Evolutionary conservation across 2,888 invertebrate genomes (phyloP).

Genomic region (Microctonus aethiopoides): DNA sequence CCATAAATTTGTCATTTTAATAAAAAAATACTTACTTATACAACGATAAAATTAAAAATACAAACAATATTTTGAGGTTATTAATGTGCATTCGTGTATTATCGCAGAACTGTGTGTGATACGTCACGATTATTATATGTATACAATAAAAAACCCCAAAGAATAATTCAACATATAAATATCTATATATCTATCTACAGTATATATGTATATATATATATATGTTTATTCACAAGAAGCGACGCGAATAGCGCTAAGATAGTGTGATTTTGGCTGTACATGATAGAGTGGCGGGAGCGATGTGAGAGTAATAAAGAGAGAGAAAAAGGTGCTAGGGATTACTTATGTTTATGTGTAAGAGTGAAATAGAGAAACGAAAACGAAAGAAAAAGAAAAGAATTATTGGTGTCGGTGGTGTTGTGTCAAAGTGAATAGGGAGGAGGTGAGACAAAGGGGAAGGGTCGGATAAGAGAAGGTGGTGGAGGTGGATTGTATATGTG

Average conservation of each 20-base stretch:
- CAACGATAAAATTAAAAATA: conserved; percentile 8
- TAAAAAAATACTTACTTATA: conserved; percentile 10
- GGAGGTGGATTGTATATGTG: conserved; percentile 25
- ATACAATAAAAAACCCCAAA: neutral
- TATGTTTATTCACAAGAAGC: conserved; percentile 8
- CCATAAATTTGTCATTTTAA: conserved; percentile 19
- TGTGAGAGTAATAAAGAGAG: neutral
- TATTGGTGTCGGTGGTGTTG: neutral
- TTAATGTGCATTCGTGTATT: neutral
- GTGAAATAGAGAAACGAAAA: neutral
- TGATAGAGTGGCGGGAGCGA: conserved; percentile 2
- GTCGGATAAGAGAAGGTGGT: conserved; percentile 1
- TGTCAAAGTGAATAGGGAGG: conserved; percentile 15
- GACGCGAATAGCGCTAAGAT: conserved; percentile 20
- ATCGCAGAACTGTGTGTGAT: neutral
- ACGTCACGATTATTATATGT: neutral
- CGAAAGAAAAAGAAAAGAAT: neutral
- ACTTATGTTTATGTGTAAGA: neutral
- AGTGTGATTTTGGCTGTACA: conserved; percentile 6
- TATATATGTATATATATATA: too few species aligned
- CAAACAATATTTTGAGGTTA: neutral
- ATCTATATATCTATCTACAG: neutral
- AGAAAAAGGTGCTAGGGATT: neutral
- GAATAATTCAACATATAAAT: neutral
- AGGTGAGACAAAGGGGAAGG: conserved; percentile 22